These are phyloP conservation scores for Phalacrocorax brasilianus DNA, from an alignment of 2,113 vertebrate genomes.

Conservation along the genomic window DNA sequence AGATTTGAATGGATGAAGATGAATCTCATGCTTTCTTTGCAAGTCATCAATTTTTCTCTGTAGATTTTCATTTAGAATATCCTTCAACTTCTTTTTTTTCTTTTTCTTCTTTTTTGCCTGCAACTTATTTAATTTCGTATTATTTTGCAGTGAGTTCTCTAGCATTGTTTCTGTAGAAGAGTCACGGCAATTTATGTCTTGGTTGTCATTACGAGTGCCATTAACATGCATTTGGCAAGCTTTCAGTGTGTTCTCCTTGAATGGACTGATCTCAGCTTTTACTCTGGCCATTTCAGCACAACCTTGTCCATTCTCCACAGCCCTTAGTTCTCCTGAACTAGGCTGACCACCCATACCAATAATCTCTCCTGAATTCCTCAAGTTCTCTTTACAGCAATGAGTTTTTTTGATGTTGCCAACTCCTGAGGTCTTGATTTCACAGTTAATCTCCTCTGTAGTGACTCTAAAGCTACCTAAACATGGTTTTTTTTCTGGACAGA, in stretches of 20 bases:
- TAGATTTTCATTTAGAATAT: conserved; percentile 75
- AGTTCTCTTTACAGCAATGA: conserved; percentile 72
- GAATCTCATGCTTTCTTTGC: conserved; percentile 75
- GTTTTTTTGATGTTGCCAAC: conserved; percentile 71
- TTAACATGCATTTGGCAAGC: conserved; percentile 74
- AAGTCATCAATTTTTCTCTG: conserved; percentile 76
- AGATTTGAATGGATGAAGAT: conserved; percentile 75
- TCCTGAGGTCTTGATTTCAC: conserved; percentile 66
- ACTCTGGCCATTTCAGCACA: conserved; percentile 55
- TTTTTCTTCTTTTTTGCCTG: conserved; percentile 86
- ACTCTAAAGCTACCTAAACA: conserved; percentile 44
- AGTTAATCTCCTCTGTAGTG: conserved; percentile 53
- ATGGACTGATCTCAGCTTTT: conserved; percentile 59
- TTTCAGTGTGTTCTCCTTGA: conserved; percentile 74
- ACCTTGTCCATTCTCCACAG: conserved; percentile 73
- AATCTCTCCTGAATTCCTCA: conserved; percentile 66
- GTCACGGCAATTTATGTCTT: conserved; percentile 62
- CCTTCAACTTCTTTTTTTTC: conserved; percentile 88
- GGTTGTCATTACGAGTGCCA: conserved; percentile 65
- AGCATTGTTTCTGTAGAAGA: conserved; percentile 62
- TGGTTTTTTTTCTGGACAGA: conserved; percentile 4
- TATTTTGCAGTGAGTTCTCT: conserved; percentile 52
- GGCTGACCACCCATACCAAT: conserved; percentile 56
- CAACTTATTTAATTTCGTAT: conserved; percentile 72
- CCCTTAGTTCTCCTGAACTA: conserved; percentile 64